Percentiles rank a stretch among this genome's conserved stretches.
Evolutionary conservation across 2,113 vertebrate species (phyloP).

Genomic region (Cromileptes altivelis): DNA sequence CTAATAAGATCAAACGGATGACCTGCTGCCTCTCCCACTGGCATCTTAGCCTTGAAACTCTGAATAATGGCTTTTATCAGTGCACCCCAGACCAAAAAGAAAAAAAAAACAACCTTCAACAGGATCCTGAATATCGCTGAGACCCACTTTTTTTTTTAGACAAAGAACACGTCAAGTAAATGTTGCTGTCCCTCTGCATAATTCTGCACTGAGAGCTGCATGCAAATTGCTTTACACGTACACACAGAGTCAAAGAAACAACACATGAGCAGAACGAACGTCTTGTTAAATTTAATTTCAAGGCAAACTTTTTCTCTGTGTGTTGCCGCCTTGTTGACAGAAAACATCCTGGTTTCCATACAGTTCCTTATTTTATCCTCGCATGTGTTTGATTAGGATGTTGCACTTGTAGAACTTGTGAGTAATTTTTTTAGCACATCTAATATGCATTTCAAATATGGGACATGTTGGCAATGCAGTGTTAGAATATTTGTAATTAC

Average conservation of each 20-base stretch:
- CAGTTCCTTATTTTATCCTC: background rate
- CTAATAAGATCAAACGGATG: slow-evolving; percentile 32
- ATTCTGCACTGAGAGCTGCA: slow-evolving; percentile 27
- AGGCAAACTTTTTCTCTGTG: slow-evolving; percentile 3
- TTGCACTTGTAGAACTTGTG: background rate
- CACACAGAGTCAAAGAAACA: slow-evolving; percentile 24
- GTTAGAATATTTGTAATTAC: background rate
- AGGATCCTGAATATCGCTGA: slow-evolving; percentile 71
- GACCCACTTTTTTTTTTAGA: slow-evolving; percentile 54
- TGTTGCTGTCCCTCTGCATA: slow-evolving; percentile 35
- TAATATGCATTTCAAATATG: background rate
- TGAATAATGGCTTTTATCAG: slow-evolving; percentile 70
- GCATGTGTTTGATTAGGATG: background rate
- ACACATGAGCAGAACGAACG: background rate
- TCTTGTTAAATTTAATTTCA: slow-evolving; percentile 39
- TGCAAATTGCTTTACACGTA: slow-evolving; percentile 41
- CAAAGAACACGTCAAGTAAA: slow-evolving; percentile 58
- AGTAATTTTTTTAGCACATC: slow-evolving; percentile 4
- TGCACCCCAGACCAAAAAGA: slow-evolving; percentile 46
- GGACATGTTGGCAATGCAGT: background rate
- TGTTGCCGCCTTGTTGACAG: slow-evolving; percentile 11
- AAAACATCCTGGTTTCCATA: slow-evolving; percentile 2
- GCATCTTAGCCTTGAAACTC: slow-evolving; percentile 44
- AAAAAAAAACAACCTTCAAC: slow-evolving; percentile 60
- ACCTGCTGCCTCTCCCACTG: slow-evolving; percentile 34